phyloP scores from a whole-genome alignment of 2,797 vertebrate genomes.

The Sibirionetta formosa region DNA sequence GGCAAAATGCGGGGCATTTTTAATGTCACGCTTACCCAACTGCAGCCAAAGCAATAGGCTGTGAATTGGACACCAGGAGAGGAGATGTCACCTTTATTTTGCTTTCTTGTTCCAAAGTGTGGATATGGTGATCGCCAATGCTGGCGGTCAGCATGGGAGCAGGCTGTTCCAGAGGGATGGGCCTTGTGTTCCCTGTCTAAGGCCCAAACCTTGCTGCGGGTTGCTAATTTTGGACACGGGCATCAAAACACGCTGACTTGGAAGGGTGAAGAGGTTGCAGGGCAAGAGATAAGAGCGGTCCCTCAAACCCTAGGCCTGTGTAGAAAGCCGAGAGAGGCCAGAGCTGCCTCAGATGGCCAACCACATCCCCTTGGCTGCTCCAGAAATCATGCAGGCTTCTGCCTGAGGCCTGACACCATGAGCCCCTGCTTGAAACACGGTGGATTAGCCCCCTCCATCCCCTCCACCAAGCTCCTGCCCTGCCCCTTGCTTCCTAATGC shows the following conservation, averaged over 20 bases:
- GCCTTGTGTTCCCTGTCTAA: background rate
- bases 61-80: background rate
- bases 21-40: background rate
- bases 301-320: background rate
- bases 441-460: background rate
- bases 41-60: background rate
- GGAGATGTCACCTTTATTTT: background rate
- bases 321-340: background rate
- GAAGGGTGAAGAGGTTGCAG: background rate
- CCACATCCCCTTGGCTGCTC: rapidly evolving
- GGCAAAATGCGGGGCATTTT: background rate
- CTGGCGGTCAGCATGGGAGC: background rate
- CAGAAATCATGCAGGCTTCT: background rate
- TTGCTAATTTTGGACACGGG: background rate
- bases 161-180: background rate
- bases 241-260: background rate
- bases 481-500: background rate
- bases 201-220: background rate
- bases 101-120: rapidly evolving
- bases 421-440: background rate
- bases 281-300: background rate
- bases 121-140: background rate
- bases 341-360: background rate
- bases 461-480: background rate
- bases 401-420: background rate